A percentile compares a stretch with the other conserved stretches of the same genome.
Conservation (phyloP, 1,140 invertebrate genomes). For the Bombus waltoni region DNA sequence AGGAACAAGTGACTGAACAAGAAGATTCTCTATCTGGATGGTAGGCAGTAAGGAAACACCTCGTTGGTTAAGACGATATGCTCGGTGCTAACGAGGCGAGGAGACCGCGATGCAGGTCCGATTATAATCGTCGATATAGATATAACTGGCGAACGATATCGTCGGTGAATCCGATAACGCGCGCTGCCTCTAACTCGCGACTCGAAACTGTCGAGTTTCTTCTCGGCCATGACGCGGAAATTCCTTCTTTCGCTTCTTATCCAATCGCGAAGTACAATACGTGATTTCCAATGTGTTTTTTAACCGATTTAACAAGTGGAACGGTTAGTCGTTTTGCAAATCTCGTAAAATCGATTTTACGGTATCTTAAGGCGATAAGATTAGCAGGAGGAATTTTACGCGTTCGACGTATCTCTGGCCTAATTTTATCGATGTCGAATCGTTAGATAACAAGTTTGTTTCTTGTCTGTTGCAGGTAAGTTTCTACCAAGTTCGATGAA, state of each 20-base stretch:
- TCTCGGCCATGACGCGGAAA: background rate
- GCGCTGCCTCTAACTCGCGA: background rate
- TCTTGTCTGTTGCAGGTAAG: conserved; percentile 60
- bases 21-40: conserved; percentile 78
- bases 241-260: background rate
- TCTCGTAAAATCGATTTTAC: background rate
- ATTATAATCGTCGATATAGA: conserved; percentile 69
- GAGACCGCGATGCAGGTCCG: conserved; percentile 60
- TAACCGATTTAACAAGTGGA: background rate
- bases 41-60: conserved; percentile 77
- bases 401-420: too few species aligned
- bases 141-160: conserved; percentile 60
- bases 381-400: background rate
- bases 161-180: conserved; percentile 48
- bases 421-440: background rate
- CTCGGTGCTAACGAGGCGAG: conserved; percentile 75
- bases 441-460: background rate
- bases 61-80: conserved; percentile 76
- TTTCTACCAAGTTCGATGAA: background rate
- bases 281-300: background rate
- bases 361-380: background rate
- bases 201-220: background rate
- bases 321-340: background rate
- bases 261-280: background rate
- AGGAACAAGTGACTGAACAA: conserved; percentile 80